Conservation (phyloP, 2,888 invertebrate species). For the Epirrhoe alternata region DNA sequence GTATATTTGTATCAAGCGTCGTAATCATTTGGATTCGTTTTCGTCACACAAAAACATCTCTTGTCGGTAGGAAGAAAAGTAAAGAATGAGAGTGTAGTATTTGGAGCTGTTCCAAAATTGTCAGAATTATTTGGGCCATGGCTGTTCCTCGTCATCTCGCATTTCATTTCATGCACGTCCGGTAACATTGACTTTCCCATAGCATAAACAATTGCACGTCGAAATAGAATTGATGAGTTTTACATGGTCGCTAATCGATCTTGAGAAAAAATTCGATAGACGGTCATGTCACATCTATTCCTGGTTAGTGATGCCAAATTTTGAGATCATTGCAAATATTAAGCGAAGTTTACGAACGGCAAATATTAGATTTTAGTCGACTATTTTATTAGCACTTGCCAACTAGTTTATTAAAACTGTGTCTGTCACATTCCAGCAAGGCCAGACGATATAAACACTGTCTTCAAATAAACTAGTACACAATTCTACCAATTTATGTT, state of each 20-base stretch:
- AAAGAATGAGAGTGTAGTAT: slow-evolving; percentile 72
- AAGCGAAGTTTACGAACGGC: slow-evolving; percentile 17
- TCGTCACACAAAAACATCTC: slow-evolving; percentile 14
- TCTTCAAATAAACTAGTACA: slow-evolving; percentile 24
- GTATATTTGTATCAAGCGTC: slow-evolving; percentile 14
- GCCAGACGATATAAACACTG: slow-evolving; percentile 16
- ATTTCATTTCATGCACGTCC: slow-evolving; percentile 76
- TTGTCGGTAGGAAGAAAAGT: slow-evolving; percentile 53
- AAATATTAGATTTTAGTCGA: slow-evolving; percentile 18
- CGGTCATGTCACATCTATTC: slow-evolving; percentile 25
- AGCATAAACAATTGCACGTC: slow-evolving; percentile 69
- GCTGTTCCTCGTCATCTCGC: slow-evolving; percentile 72
- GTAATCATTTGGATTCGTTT: slow-evolving; percentile 22
- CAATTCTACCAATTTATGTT: slow-evolving; percentile 28
- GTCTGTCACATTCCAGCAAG: slow-evolving; percentile 28
- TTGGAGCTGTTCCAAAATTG: slow-evolving; percentile 77
- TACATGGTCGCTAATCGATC: slow-evolving; percentile 50
- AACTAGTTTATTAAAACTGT: slow-evolving; percentile 3
- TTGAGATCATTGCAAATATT: slow-evolving; percentile 25
- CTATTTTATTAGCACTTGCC: slow-evolving; percentile 3
- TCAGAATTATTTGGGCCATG: slow-evolving; percentile 80
- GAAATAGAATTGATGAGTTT: slow-evolving; percentile 67
- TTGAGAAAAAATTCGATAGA: slow-evolving; percentile 21
- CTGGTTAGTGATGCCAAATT: slow-evolving; percentile 22
- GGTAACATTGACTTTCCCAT: slow-evolving; percentile 82